These are phyloP conservation scores for Rhyacophila brunnea DNA, from an alignment of 1,140 invertebrate genomes.

Conservation along the genomic window DNA sequence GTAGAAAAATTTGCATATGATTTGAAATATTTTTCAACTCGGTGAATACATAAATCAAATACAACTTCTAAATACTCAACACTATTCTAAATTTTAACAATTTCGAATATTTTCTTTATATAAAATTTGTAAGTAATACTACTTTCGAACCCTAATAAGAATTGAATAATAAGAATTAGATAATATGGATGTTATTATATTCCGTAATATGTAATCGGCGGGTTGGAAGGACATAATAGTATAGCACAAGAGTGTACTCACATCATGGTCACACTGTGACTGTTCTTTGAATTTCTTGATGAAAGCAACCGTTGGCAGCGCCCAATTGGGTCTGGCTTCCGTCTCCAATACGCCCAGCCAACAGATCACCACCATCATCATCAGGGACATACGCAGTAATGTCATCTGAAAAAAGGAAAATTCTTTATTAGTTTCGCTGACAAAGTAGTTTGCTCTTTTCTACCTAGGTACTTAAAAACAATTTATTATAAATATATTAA, in stretches of 20 bases:
- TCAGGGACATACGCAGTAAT: slow-evolving; percentile 5
- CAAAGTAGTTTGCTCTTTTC: no score
- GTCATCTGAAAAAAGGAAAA: slow-evolving; percentile 10
- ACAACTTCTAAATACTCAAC: no score
- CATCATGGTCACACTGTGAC: slow-evolving; percentile 23
- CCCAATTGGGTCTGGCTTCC: slow-evolving; percentile 23
- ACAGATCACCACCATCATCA: slow-evolving; percentile 10
- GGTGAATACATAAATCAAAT: no score
- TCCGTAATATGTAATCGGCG: neutral
- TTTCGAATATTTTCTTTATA: neutral
- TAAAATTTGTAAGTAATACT: neutral
- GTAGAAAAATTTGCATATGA: no score
- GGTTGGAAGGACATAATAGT: no score
- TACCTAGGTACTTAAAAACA: no score
- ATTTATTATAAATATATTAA: no score
- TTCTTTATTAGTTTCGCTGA: no score
- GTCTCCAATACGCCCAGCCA: slow-evolving; percentile 17
- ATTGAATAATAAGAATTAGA: neutral
- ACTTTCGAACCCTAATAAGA: neutral
- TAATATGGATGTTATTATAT: neutral
- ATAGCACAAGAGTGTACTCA: no score
- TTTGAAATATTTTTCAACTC: no score
- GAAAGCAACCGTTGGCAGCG: slow-evolving; percentile 14
- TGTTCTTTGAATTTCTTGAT: slow-evolving; percentile 12
- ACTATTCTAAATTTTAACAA: no score